Evolutionary conservation across 2,113 vertebrate species (phyloP).

Genomic region (Oceanodroma tethys): DNA sequence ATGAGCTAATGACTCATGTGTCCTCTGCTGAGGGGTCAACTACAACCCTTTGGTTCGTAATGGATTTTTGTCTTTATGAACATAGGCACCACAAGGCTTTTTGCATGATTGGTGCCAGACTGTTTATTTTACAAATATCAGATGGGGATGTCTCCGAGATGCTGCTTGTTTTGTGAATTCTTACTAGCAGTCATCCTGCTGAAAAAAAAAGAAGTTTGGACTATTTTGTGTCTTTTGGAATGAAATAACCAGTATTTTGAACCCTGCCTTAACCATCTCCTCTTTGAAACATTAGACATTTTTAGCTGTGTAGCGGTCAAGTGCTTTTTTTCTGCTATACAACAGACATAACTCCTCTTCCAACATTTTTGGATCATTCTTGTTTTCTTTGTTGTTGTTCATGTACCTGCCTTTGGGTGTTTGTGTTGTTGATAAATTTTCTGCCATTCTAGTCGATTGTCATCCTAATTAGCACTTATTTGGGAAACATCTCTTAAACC

Average conservation of each 20-base stretch:
- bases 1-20: background rate
- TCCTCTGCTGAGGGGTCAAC: slow-evolving; percentile 23
- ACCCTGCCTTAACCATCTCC: slow-evolving; percentile 77
- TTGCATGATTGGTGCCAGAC: background rate
- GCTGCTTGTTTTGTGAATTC: background rate
- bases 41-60: background rate
- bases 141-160: background rate
- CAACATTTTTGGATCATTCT: slow-evolving; percentile 47
- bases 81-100: background rate
- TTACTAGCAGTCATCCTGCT: background rate
- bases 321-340: slow-evolving; percentile 64
- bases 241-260: slow-evolving; percentile 68
- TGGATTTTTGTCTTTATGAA: background rate
- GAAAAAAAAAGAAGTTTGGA: background rate
- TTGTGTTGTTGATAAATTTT: slow-evolving; percentile 54
- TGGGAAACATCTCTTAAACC: slow-evolving; percentile 58
- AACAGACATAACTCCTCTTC: slow-evolving; percentile 62
- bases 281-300: slow-evolving; percentile 68
- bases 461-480: slow-evolving; percentile 37
- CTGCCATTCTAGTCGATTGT: slow-evolving; percentile 9
- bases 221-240: background rate
- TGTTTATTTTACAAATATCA: slow-evolving; percentile 1
- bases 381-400: slow-evolving; percentile 63
- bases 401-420: slow-evolving; percentile 54
- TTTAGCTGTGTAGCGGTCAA: slow-evolving; percentile 63